These are phyloP conservation scores for Drosophila prolongata DNA, from an alignment of 2,888 invertebrate species.

Conservation along the genomic window DNA sequence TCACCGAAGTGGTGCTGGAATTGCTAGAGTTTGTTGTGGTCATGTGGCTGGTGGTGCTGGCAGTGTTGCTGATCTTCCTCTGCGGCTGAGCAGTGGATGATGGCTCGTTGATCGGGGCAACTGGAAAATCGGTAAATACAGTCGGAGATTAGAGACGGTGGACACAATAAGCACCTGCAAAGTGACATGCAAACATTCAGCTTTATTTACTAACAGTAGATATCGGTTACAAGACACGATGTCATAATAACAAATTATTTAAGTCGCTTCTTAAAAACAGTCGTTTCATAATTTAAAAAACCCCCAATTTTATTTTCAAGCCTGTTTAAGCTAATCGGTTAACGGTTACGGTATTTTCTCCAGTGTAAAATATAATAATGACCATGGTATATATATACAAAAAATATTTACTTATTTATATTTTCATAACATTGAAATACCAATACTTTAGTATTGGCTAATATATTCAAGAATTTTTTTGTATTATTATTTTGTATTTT, in stretches of 20 bases:
- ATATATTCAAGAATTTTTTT: too few species aligned
- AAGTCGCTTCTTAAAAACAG: too few species aligned
- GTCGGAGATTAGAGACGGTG: conserved; percentile 38
- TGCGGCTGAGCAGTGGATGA: conserved; percentile 51
- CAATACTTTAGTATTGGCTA: too few species aligned
- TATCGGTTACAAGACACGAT: conserved; percentile 7
- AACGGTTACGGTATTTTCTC: too few species aligned
- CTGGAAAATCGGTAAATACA: conserved; percentile 61
- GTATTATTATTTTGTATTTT: too few species aligned
- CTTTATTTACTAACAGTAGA: conserved; percentile 22
- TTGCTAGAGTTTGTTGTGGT: conserved; percentile 66
- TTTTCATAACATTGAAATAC: too few species aligned
- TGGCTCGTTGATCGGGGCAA: conserved; percentile 80
- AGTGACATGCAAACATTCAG: conserved; percentile 42
- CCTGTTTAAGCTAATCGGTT: too few species aligned
- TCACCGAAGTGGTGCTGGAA: conserved; percentile 49
- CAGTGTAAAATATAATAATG: too few species aligned
- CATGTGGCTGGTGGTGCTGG: conserved; percentile 63
- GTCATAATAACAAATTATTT: neutral
- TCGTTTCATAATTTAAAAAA: too few species aligned
- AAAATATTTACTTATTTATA: too few species aligned
- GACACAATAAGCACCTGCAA: conserved; percentile 28
- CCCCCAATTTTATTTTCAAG: too few species aligned
- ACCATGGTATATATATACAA: too few species aligned
- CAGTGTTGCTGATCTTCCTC: conserved; percentile 52